Evolutionary conservation across 1,140 invertebrate species (phyloP).

Genomic region (Drosophila varians): DNA sequence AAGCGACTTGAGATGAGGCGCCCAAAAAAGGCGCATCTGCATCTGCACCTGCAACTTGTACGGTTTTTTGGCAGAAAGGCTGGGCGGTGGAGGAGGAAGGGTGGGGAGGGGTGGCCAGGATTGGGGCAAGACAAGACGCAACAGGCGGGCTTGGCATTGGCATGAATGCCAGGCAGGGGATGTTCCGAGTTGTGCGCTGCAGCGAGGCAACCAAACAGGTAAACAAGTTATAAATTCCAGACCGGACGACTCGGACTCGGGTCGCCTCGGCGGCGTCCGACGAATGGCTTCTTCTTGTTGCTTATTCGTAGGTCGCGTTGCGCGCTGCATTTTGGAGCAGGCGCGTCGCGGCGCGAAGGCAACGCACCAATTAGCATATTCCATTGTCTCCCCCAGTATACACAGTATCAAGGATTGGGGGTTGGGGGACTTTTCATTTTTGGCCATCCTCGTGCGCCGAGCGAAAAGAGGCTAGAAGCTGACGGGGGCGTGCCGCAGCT

Average conservation of each 20-base stretch:
- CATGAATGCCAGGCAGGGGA: slow-evolving; percentile 48
- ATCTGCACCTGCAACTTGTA: slow-evolving; percentile 14
- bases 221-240: slow-evolving; percentile 78
- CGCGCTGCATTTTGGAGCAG: slow-evolving; percentile 74
- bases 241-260: slow-evolving; percentile 38
- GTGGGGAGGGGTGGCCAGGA: slow-evolving; percentile 1
- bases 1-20: slow-evolving; percentile 21
- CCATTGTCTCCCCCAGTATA: slow-evolving; percentile 64
- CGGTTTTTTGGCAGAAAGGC: neutral
- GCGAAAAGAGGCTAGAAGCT: slow-evolving; percentile 39
- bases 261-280: slow-evolving; percentile 35
- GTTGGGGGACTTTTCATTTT: slow-evolving; percentile 67
- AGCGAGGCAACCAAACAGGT: slow-evolving; percentile 67
- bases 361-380: slow-evolving; percentile 83
- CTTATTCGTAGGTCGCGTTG: slow-evolving; percentile 76
- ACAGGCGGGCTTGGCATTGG: slow-evolving; percentile 60
- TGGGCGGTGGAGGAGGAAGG: neutral
- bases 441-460: slow-evolving; percentile 64
- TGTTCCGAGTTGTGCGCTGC: slow-evolving; percentile 51
- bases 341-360: slow-evolving; percentile 64
- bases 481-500: slow-evolving; percentile 65
- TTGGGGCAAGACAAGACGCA: slow-evolving; percentile 43
- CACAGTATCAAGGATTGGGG: slow-evolving; percentile 19
- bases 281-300: slow-evolving; percentile 79
- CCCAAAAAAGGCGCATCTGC: slow-evolving; percentile 33